Base-by-base conservation (phyloP, 2,797 vertebrate species). In the Buceros bicornis region DNA sequence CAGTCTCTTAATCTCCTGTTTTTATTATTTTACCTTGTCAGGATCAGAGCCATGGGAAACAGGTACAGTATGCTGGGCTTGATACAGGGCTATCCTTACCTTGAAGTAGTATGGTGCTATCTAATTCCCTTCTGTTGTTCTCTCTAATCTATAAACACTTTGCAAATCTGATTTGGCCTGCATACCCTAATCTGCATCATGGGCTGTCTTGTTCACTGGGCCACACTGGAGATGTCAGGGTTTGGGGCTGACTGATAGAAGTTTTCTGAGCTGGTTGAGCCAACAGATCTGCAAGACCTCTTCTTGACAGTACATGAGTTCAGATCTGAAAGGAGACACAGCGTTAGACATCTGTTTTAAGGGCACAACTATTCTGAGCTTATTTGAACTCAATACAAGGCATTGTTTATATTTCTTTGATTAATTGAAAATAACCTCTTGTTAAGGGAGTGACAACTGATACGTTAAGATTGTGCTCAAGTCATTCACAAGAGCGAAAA, bases 381-480 rank as follows among this genome's bases (percentile, higher is more conserved):
- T 94, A 95, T 92, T 95, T 96, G 94, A 96, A 96, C 90, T 95
- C 33, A 40, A 31, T 82, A 76, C 62, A 58, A 80, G 69, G 16
- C 69, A 86, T 72, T 97, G 95, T 96, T 96, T 96, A 89, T 95
- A 92, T 97, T 92, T 89, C 95, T 89, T 66, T 92, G 74, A 95
- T 96, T 95, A 97, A 97, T 88, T 96, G 95, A 94, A 96, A 97
- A 90, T 96, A 97, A 92, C 95, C 92, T 94, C 90, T 95, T 72
- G 80, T 96, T 97, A 95, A 82, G 82, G 74, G 42, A 95, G 93
- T 93, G 97, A 96, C 92, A 97, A 33, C 90, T 0, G 87, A 97
- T 96, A 94, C 82, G 60, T n/a, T 79, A 85, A 21, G 19, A 91
- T 89, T 82, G 80, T 79, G 85, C 92, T 93, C 60, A 56, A 94